Percentiles rank a stretch among this genome's conserved stretches.
These are phyloP conservation scores for Monochamus saltuarius DNA, from an alignment of 1,140 invertebrate genomes.

Conservation along the genomic window DNA sequence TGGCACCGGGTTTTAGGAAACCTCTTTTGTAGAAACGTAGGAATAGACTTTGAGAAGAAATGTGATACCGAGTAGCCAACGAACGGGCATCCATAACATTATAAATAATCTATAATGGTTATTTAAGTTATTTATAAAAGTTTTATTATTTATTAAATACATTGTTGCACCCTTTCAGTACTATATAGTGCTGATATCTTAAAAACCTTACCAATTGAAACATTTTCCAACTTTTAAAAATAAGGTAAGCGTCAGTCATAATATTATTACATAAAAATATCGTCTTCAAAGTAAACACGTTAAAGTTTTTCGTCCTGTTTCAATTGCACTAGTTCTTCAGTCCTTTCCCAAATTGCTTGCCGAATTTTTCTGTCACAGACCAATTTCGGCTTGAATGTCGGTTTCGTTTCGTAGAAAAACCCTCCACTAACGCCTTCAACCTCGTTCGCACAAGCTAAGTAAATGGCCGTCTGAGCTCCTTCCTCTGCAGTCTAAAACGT, in stretches of 20 bases:
- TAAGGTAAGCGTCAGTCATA: no score
- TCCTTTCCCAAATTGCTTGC: not conserved
- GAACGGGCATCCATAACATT: not conserved
- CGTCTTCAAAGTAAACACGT: no score
- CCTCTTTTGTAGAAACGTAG: slow-evolving; percentile 31
- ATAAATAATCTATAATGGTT: slow-evolving; percentile 2
- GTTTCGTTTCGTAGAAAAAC: slow-evolving; percentile 19
- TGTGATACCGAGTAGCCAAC: slow-evolving; percentile 11
- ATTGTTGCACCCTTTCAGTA: not conserved
- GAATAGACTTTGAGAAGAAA: not conserved
- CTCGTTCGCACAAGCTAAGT: slow-evolving; percentile 19
- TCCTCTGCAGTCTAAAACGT: slow-evolving; percentile 23
- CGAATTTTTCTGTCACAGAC: not conserved
- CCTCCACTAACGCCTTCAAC: slow-evolving; percentile 19
- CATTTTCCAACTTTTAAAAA: no score
- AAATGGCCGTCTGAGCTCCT: slow-evolving; percentile 19
- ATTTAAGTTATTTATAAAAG: not conserved
- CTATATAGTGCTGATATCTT: not conserved
- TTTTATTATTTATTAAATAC: not conserved
- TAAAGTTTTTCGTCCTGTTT: not conserved
- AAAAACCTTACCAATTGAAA: not conserved
- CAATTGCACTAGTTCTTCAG: not conserved
- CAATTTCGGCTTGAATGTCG: slow-evolving; percentile 3
- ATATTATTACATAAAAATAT: no score
- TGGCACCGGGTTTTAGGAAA: slow-evolving; percentile 38